These are phyloP conservation scores for Raphicerus campestris DNA, from an alignment of 2,113 vertebrate species.

Conservation along the genomic window DNA sequence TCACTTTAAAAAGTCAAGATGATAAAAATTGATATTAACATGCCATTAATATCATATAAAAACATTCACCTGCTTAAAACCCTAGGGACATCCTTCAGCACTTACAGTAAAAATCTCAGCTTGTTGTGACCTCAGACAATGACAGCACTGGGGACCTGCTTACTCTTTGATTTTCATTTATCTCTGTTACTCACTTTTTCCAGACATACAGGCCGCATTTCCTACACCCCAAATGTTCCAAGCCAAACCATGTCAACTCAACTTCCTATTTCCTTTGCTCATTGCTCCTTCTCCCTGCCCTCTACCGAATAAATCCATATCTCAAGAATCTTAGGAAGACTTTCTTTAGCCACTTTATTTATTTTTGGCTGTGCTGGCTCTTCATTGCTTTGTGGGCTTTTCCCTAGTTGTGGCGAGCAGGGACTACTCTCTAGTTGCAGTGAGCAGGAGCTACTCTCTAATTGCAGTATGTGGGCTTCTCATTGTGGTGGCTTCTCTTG, in stretches of 20 bases:
- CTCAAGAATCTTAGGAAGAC: not conserved
- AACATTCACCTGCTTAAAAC: not conserved
- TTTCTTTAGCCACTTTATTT: not conserved
- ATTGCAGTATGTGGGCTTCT: not conserved
- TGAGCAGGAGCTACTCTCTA: not conserved
- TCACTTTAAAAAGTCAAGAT: slow-evolving; percentile 22
- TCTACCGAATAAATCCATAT: not conserved
- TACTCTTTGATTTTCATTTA: not conserved
- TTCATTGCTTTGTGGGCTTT: not conserved
- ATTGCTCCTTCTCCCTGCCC: not conserved
- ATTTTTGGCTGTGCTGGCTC: not conserved
- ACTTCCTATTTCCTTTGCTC: not conserved
- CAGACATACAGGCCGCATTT: not conserved
- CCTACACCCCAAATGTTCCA: not conserved
- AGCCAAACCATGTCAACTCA: not conserved
- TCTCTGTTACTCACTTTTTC: not conserved
- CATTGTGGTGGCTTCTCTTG: not conserved
- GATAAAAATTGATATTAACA: not conserved
- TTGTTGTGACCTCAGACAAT: not conserved
- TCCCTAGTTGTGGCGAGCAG: not conserved
- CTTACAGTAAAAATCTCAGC: not conserved
- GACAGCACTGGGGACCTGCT: not conserved
- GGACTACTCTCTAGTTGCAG: not conserved
- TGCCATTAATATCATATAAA: not conserved
- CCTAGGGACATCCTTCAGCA: not conserved